These are phyloP conservation scores for Sebastes steindachneri DNA, from an alignment of 2,797 vertebrate species.

Conservation along the genomic window DNA sequence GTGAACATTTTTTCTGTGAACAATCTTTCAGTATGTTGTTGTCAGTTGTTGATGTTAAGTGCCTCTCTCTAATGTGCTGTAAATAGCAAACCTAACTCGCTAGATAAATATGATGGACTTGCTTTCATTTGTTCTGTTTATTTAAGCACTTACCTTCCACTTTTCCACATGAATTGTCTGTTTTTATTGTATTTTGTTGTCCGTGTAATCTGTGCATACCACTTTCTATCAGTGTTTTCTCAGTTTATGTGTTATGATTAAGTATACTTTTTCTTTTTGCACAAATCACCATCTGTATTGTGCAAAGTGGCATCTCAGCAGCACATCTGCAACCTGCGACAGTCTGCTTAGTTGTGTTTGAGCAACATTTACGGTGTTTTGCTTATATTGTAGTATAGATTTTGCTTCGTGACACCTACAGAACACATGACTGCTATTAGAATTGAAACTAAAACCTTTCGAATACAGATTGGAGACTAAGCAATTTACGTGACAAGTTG, in stretches of 20 bases:
- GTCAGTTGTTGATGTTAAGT: constrained; percentile 5
- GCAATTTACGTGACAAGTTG: neutral
- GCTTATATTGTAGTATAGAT: neutral
- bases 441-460: neutral
- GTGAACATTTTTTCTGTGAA: neutral
- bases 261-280: neutral
- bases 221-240: neutral
- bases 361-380: neutral
- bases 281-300: neutral
- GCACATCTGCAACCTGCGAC: neutral
- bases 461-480: neutral
- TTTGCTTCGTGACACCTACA: neutral
- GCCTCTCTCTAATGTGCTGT: constrained; percentile 32
- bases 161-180: neutral
- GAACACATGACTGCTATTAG: neutral
- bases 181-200: neutral
- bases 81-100: constrained; percentile 21
- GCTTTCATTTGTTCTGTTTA: neutral
- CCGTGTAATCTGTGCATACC: neutral
- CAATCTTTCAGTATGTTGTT: neutral
- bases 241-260: neutral
- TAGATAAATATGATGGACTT: constrained; percentile 1
- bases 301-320: neutral
- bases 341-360: neutral
- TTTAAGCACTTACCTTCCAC: neutral